Base-by-base conservation (phyloP, 2,113 vertebrate genomes). In the Brienomyrus longianalis region DNA sequence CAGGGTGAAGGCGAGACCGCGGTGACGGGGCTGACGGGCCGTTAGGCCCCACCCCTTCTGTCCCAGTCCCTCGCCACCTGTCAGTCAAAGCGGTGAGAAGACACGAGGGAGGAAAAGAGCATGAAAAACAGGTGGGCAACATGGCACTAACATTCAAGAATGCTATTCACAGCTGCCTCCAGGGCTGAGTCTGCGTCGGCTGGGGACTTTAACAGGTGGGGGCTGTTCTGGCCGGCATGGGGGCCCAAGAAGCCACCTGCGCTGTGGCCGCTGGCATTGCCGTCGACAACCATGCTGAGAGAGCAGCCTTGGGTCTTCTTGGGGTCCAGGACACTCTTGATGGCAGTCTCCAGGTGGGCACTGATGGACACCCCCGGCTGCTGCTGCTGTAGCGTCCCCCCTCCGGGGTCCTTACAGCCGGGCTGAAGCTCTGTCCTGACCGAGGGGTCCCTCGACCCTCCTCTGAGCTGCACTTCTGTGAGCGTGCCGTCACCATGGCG, bases 161-260 rank as follows among this genome's bases (percentile, higher is more conserved):
- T 99, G 97, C 98, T 99, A 97, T 99, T 99, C 96, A 99, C 98
- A 92, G 98, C 98, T 86, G 98, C 98, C 97, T 99, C 98, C 90
- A 99, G 96, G 95, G 98, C 97, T 88, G 98, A 99, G 96, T 99
- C 98, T 13, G 97, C 97, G 95, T 99, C 98, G 62, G 96, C 94
- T 54, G 95, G 93, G 94, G 91, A 95, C 90, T 96, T 97, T 93
- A 52, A 87, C 17, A 84, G 83, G 87, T 89, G 90, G 51, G 90
- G 59, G 74, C 62, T 74, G 74, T 66, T 92, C 89, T 93, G 93
- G 88, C 50, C 52, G 2, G 90, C 90, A n/a, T 91, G 90, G 31
- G 93, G 89, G 87, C 94, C 91, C 90, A 88, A 47, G 39, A 93
- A 17, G 27, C 43, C 21, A 5, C 27, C 43, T 11, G 13, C 66